Base-by-base conservation (phyloP, 2,797 vertebrate species). In the Myripristis jacobus region DNA sequence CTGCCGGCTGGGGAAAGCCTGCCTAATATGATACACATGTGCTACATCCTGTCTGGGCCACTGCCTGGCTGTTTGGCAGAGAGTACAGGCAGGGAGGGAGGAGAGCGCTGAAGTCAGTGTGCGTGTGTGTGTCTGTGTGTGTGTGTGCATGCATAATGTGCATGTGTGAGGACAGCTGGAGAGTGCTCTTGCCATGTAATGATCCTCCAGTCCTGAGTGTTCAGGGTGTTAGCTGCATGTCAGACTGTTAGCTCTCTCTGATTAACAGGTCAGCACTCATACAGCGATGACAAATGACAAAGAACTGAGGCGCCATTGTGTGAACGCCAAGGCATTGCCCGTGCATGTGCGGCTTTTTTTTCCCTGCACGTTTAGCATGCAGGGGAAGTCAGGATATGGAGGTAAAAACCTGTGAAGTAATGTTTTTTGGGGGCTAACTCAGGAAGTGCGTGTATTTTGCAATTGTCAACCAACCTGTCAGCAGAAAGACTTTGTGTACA, bases 1-100 rank as follows among this genome's bases (percentile, higher is more conserved):
- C 89, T 81, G 71, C 77, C 38, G 74, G 65, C 85, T 88, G 86
- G 77, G 77, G 82, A 88, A 90, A 81, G 83, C 69, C 83, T 79
- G 58, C 43, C 80, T 93, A 92, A 94, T 91, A 89, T 89, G 79
- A 92, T 90, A 80, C 91, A 93, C 90, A 92, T 92, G 90, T 93
- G 92, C 88, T 87, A 92, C 86, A 91, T 94, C 91, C 90, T 93
- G 85, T 91, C 85, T 92, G 87, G 88, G 68, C 81, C 31, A 6
- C 77, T 76, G 80, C 83, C 66, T 72, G 73, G 77, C 82, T 86
- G 59, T 83, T 70, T 84, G 59, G 52, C 1, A 0, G 31, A 69
- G 59, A 66, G 62, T 22, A 43, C 19, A 60, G 52, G 59, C 51
- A 16, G 36, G 59, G 56, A 70, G 13, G 56, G 44, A 11, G 27